Evolutionary conservation across 2,888 invertebrate genomes (phyloP), one percentile per base, ranked within the genome.

Genomic region (Drosophila rubida): DNA sequence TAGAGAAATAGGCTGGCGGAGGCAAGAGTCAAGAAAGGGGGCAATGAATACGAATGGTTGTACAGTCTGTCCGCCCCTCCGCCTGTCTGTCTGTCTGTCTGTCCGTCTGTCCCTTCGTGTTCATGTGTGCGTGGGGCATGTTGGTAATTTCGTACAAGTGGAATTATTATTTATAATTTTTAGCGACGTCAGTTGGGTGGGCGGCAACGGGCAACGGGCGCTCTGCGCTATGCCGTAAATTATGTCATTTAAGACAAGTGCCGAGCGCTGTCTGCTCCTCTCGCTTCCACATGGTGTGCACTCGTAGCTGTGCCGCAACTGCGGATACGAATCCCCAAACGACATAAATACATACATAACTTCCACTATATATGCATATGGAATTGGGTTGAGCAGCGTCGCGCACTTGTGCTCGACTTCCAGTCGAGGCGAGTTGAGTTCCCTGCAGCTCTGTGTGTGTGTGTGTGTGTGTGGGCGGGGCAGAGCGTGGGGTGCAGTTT

Each of bases 161-260:
- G 88, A 82, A 83, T 78, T 83, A 83, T 88, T 88, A 88, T 88
- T 83, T 83, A 88, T 83, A 83, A 83, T 83, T 83, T 88, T 72
- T 82, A 77, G 82, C 84, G 73, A 85, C 82, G 87, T 81, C 78
- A 78, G 78, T 87, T 84, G 82, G 88, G 88, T 83, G 82, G 82
- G 88, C 88, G 82, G 41, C 13, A n/a, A n/a, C n/a, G 2, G 19
- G 19, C 19, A 69, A 75, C 87, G 84, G 82, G 80, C 81, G 80
- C 88, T 88, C 88, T 88, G 84, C 82, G 78, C 87, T 83, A 83
- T 73, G 81, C 88, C 87, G 82, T 83, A 83, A 83, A 83, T 83
- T 83, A 83, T 83, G 82, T 83, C 82, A 83, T 83, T 83, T 83
- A 83, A 88, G 82, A 83, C 82, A 83, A 83, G 82, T 83, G 82